Evolutionary conservation across 64 coral and sea anemone genomes (phyloP).

Genomic region (Montipora cactus): DNA sequence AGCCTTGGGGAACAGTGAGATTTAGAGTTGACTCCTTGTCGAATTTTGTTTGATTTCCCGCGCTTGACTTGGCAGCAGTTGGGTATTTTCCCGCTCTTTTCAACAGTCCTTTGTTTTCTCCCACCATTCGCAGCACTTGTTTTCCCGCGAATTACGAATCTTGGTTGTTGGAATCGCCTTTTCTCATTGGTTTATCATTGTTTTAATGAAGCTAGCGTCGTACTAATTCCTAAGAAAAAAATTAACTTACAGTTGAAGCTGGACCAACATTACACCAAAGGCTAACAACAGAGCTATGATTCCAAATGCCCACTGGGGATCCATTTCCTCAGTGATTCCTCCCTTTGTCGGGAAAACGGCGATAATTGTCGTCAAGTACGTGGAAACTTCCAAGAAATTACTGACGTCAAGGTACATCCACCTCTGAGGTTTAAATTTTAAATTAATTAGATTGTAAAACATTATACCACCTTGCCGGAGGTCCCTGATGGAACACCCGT

Average conservation of each 20-base stretch:
- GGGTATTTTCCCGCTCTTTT: background rate
- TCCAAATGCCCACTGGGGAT: constrained; percentile 9
- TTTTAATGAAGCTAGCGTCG: background rate
- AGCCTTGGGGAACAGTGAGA: no score
- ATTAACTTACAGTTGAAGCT: constrained; percentile 44
- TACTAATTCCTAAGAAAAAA: background rate
- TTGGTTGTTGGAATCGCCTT: background rate
- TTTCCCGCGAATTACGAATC: no score
- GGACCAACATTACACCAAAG: constrained; percentile 45
- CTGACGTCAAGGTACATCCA: constrained; percentile 67
- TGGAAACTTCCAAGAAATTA: constrained; percentile 65
- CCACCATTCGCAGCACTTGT: no score
- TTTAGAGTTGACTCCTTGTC: no score
- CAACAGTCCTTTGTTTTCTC: no score
- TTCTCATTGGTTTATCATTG: no score
- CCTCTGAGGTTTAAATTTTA: background rate
- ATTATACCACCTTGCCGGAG: no score
- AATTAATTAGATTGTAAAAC: no score
- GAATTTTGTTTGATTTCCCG: background rate
- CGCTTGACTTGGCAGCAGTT: background rate
- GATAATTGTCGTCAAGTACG: constrained; percentile 29
- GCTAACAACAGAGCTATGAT: constrained; percentile 42
- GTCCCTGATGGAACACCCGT: no score
- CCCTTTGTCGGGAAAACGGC: background rate
- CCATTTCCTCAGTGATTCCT: background rate